Conservation (phyloP, 2,113 vertebrate genomes). For the Vidua chalybeata region DNA sequence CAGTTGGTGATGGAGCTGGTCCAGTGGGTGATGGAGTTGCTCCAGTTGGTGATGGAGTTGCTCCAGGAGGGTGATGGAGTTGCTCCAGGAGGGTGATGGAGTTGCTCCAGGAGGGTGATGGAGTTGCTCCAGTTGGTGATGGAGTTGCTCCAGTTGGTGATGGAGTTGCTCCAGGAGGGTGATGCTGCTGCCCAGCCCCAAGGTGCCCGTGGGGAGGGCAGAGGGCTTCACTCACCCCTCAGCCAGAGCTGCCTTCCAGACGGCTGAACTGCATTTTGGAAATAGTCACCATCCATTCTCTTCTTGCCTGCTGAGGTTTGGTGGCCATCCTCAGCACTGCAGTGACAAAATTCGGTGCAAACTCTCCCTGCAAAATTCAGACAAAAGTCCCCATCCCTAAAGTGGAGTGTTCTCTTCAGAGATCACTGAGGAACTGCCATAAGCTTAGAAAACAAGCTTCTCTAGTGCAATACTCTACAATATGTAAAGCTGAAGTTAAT, state of each 20-base stretch:
- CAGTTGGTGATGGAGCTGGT: too few relatives aligned
- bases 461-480: background rate
- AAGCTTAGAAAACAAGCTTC: background rate
- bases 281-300: background rate
- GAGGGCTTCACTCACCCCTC: background rate
- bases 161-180: background rate
- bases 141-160: too few relatives aligned
- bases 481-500: background rate
- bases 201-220: background rate
- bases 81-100: too few relatives aligned
- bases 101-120: too few relatives aligned
- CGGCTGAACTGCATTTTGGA: background rate
- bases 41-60: too few relatives aligned
- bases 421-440: background rate
- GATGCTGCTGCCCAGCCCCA: background rate
- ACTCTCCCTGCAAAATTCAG: background rate
- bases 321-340: background rate
- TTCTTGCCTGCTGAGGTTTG: background rate
- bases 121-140: too few relatives aligned
- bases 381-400: background rate
- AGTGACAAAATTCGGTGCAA: background rate
- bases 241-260: background rate
- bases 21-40: too few relatives aligned
- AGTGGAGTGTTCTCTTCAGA: background rate
- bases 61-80: too few relatives aligned